Conservation (phyloP, 2,797 vertebrate genomes). For the Florisuga fusca region DNA sequence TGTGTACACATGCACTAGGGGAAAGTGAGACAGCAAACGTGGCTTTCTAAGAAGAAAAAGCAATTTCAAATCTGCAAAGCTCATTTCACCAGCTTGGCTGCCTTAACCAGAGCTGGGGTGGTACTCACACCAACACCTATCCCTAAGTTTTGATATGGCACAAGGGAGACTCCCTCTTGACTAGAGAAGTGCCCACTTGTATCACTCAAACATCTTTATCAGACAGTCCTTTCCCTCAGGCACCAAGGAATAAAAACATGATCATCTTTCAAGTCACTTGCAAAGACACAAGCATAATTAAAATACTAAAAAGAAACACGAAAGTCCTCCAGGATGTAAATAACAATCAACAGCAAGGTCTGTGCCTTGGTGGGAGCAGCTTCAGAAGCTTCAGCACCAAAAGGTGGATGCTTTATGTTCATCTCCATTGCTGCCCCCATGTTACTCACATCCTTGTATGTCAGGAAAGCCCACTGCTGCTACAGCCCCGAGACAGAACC, state of each 20-base stretch:
- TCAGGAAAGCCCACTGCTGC: background rate
- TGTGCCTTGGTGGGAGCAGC: background rate
- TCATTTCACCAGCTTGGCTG: background rate
- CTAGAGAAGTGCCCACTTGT: background rate
- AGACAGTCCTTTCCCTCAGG: background rate
- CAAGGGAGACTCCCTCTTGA: background rate
- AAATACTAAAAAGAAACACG: background rate
- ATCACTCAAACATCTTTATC: background rate
- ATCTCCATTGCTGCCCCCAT: background rate
- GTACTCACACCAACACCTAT: background rate
- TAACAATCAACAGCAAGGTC: background rate
- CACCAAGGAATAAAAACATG: background rate
- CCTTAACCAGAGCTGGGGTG: background rate
- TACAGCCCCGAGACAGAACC: rapidly evolving
- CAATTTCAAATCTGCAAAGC: background rate
- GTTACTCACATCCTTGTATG: background rate
- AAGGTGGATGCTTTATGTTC: background rate
- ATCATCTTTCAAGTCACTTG: background rate
- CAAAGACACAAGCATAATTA: background rate
- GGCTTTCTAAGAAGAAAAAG: background rate
- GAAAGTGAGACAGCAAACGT: background rate
- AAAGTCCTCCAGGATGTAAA: background rate
- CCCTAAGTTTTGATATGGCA: background rate
- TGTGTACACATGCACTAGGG: background rate
- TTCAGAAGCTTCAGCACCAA: background rate